Evolutionary conservation across 2,113 vertebrate genomes (phyloP).

Genomic region (Anguilla japonica): DNA sequence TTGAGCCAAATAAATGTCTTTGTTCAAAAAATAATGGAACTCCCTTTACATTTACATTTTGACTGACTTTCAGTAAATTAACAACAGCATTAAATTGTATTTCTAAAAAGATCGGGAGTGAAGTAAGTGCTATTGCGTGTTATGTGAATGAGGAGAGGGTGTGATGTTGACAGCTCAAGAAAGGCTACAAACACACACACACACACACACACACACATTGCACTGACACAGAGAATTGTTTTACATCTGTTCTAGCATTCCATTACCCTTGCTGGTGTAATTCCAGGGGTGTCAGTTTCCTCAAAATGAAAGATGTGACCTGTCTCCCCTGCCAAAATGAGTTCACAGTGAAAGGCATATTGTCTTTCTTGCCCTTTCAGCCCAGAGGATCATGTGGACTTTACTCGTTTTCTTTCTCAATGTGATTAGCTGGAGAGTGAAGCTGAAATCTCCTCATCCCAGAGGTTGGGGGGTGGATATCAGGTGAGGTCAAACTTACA

Average conservation of each 20-base stretch:
- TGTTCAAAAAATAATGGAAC: too few relatives aligned
- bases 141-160: not conserved
- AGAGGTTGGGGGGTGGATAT: not conserved
- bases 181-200: not conserved
- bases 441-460: not conserved
- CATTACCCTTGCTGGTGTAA: constrained; percentile 1
- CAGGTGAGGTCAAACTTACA: too few relatives aligned
- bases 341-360: constrained; percentile 6
- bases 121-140: too few relatives aligned
- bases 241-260: not conserved
- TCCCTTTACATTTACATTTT: too few relatives aligned
- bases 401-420: not conserved
- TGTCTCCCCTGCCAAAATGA: constrained; percentile 7
- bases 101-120: too few relatives aligned
- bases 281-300: constrained; percentile 16
- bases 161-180: not conserved
- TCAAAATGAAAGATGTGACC: constrained; percentile 11
- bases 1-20: too few relatives aligned
- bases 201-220: not conserved
- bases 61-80: too few relatives aligned
- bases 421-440: not conserved
- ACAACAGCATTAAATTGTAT: too few relatives aligned
- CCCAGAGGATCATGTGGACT: not conserved
- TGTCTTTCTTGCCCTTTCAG: not conserved
- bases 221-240: not conserved